These are phyloP conservation scores for Trilocha varians DNA, from an alignment of 2,888 invertebrate species.

Conservation along the genomic window DNA sequence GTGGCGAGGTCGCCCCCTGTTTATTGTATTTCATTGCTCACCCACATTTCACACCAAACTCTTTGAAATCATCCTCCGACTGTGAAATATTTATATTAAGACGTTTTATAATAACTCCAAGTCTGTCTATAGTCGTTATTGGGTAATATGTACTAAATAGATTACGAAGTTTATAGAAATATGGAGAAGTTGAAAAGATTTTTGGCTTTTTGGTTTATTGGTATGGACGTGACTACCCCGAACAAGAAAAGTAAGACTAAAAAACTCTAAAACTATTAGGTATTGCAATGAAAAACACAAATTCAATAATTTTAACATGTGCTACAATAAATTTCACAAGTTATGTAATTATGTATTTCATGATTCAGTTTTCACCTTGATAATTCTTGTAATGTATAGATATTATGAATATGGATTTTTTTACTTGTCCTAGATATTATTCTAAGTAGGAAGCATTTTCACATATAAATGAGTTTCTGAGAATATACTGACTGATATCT, in stretches of 20 bases:
- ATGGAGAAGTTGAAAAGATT: too few relatives aligned
- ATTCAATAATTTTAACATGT: too few relatives aligned
- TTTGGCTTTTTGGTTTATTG: too few relatives aligned
- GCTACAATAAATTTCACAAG: too few relatives aligned
- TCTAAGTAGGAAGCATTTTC: background rate
- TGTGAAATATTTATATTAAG: slow-evolving; percentile 51
- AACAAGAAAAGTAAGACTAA: too few relatives aligned
- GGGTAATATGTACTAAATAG: slow-evolving; percentile 46
- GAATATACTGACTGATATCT: background rate
- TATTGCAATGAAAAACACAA: too few relatives aligned
- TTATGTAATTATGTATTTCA: slow-evolving; percentile 6
- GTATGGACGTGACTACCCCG: too few relatives aligned
- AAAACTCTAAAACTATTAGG: too few relatives aligned
- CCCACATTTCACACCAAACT: slow-evolving; percentile 40
- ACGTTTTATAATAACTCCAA: slow-evolving; percentile 49
- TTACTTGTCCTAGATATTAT: background rate
- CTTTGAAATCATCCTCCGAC: slow-evolving; percentile 52
- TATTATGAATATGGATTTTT: background rate
- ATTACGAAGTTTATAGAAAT: too few relatives aligned
- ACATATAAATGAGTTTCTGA: background rate
- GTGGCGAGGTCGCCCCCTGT: slow-evolving; percentile 40
- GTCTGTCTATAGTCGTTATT: slow-evolving; percentile 56
- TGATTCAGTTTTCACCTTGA: slow-evolving; percentile 1
- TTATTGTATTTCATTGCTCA: slow-evolving; percentile 50
- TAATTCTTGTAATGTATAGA: background rate